phyloP scores from a whole-genome alignment of 2,113 vertebrate genomes.

The Galemys pyrenaicus region DNA sequence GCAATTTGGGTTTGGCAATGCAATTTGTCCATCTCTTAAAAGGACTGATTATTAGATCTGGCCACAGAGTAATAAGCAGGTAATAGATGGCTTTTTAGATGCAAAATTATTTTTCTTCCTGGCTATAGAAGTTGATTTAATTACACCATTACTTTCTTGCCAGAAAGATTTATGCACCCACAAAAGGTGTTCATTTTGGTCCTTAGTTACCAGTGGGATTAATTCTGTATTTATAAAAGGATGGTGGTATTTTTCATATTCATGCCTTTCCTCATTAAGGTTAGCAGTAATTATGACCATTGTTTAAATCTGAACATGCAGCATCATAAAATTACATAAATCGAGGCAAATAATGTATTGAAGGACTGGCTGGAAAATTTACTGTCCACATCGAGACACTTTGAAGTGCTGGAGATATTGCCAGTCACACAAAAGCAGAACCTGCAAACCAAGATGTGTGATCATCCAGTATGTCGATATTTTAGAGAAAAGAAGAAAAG shows the following conservation, averaged over 20 bases:
- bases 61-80: conserved; percentile 50
- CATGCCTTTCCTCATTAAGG: not conserved
- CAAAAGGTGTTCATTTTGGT: not conserved
- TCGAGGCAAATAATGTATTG: not conserved
- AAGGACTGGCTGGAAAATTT: conserved; percentile 1
- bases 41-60: conserved; percentile 62
- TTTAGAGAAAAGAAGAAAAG: not conserved
- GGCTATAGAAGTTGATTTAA: conserved; percentile 56
- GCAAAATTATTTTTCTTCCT: conserved; percentile 64
- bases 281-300: conserved; percentile 8
- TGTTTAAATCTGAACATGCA: conserved; percentile 38
- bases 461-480: not conserved
- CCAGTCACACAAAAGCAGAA: not conserved
- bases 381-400: not conserved
- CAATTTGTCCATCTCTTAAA: conserved; percentile 61
- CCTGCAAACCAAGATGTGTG: not conserved
- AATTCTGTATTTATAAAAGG: conserved; percentile 25
- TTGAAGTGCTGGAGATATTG: not conserved
- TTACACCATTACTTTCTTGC: conserved; percentile 43
- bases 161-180: conserved; percentile 45
- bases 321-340: conserved; percentile 30
- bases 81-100: conserved; percentile 64
- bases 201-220: not conserved
- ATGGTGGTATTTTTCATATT: conserved; percentile 23
- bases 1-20: conserved; percentile 42